A percentile compares a stretch with the other conserved stretches of the same genome.
Conservation (phyloP, 2,797 vertebrate species). For the Vultur gryphus region DNA sequence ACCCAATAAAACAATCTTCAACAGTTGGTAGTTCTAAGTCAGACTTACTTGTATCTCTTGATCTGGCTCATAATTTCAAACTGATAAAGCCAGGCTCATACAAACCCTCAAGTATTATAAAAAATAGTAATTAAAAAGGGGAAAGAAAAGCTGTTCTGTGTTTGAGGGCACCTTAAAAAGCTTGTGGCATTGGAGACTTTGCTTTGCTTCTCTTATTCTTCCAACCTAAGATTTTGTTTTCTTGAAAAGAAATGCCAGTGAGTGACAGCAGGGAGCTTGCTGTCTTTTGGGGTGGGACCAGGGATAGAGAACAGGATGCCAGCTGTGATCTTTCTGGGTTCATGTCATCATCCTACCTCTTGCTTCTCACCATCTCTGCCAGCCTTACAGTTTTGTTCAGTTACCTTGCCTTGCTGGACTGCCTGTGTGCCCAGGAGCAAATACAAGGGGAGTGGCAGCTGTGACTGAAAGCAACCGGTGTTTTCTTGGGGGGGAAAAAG, state of each 20-base stretch:
- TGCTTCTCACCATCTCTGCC: background rate
- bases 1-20: background rate
- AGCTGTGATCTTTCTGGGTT: background rate
- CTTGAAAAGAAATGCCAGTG: background rate
- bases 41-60: background rate
- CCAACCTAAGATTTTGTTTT: background rate
- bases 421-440: background rate
- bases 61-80: background rate
- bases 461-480: background rate
- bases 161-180: background rate
- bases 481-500: background rate
- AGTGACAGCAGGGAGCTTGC: background rate
- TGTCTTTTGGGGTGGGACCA: background rate
- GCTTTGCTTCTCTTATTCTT: background rate
- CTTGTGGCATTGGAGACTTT: background rate
- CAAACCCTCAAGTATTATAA: background rate
- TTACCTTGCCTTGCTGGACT: background rate
- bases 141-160: background rate
- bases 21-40: background rate
- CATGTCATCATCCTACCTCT: accelerated
- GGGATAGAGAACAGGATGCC: background rate
- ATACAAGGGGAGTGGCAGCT: background rate
- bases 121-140: background rate
- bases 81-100: background rate
- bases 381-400: background rate